Base-by-base conservation (phyloP, 2,797 vertebrate species). In the Dendrocincla fuliginosa region DNA sequence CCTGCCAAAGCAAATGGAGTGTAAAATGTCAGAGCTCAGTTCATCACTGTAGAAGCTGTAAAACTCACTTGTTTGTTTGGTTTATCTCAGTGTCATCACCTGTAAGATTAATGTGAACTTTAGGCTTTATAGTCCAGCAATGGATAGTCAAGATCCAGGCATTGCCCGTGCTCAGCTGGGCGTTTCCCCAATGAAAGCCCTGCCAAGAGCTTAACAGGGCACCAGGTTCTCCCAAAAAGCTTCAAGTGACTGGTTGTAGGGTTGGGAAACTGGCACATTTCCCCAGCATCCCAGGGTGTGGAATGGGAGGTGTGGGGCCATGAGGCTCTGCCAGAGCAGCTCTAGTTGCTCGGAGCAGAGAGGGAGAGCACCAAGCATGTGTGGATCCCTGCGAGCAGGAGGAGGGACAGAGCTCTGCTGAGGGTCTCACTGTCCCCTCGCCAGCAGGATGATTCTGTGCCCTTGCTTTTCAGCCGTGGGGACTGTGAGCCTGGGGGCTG, bases 241-340 rank as follows among this genome's bases (percentile, higher is more conserved):
- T 13, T 17, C 1, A 4, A 27, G 23, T 35, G 73, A 6, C 37
- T 4, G 4, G 17, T n/a, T 90, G 84, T 53, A 25, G 81, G 37
- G 23, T 11, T 69, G 70, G 70, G 46, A 69, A 69, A 9, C 16
- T 1, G 11, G 6, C 57, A 19, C 15, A 1, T 68, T 74, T 50
- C 44, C 60, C 49, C 19, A 7, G 1, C 7, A 27, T 15, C 13
- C n/a, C n/a, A 7, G 42, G 32, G 2, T 3, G 4, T 4, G n/a
- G 44, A 44, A 2, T 42, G 27, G 50, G 44, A 55, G 22, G 2
- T 42, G 15, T 19, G 46, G n/a, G 64, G 37, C 27, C 16, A 5
- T 2, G 24, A 63, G 28, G 55, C 28, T 79, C 13, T 1, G 0
- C 44, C 13, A 32, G 53, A 77, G 77, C 69, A 77, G 64, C 33